A percentile compares a stretch with the other conserved stretches of the same genome.
Conservation (phyloP, 1,140 invertebrate genomes). For the Brachionus calyciflorus region DNA sequence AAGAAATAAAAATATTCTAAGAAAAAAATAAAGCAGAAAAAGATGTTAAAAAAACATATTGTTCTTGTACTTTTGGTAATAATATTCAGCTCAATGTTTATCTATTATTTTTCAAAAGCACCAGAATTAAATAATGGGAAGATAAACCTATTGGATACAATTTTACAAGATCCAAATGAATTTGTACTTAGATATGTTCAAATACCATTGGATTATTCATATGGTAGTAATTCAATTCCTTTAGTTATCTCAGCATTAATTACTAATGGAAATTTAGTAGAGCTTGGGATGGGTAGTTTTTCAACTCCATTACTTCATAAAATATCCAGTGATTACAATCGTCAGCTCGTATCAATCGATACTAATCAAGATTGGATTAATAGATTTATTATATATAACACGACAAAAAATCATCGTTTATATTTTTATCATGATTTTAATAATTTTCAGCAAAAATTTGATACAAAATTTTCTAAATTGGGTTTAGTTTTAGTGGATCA, state of each 20-base stretch:
- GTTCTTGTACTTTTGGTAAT: too few species aligned
- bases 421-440: not conserved
- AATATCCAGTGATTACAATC: slow-evolving; percentile 5
- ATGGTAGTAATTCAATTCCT: slow-evolving; percentile 16
- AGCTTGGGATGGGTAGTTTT: slow-evolving; percentile 36
- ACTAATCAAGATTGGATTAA: slow-evolving; percentile 9
- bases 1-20: too few species aligned
- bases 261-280: not conserved
- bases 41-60: too few species aligned
- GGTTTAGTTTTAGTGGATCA: slow-evolving; percentile 32
- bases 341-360: slow-evolving; percentile 1
- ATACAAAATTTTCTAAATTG: not conserved
- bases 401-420: not conserved
- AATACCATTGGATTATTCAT: not conserved
- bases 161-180: not conserved
- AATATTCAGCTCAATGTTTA: too few species aligned
- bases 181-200: not conserved
- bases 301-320: slow-evolving; percentile 4
- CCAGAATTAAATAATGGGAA: not conserved
- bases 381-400: slow-evolving; percentile 2
- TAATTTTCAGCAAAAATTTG: not conserved
- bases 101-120: too few species aligned
- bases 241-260: not conserved
- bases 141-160: too few species aligned
- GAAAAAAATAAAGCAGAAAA: too few species aligned